phyloP scores from a whole-genome alignment of 2,888 invertebrate species.

The Cryptocheilus praepositus region DNA sequence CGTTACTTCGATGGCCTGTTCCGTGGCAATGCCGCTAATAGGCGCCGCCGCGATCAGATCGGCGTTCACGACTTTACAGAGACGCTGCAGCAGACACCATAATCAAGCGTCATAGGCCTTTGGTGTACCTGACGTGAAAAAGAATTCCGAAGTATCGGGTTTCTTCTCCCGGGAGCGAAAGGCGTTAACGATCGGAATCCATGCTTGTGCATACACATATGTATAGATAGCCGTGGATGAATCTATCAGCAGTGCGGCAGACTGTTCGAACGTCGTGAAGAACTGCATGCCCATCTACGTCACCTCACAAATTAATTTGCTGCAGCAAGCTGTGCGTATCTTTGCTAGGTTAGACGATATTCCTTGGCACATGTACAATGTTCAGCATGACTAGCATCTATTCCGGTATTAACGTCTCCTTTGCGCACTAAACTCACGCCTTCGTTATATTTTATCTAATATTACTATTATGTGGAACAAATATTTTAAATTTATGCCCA shows the following conservation, averaged over 20 bases:
- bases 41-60: background rate
- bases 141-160: slow-evolving; percentile 29
- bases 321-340: background rate
- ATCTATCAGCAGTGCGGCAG: slow-evolving; percentile 21
- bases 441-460: no score
- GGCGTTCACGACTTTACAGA: background rate
- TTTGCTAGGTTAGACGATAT: background rate
- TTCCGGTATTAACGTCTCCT: no score
- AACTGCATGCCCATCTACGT: slow-evolving; percentile 28
- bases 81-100: background rate
- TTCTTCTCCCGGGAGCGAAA: slow-evolving; percentile 32
- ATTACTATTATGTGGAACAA: no score
- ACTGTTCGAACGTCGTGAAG: slow-evolving; percentile 9
- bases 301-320: slow-evolving; percentile 39
- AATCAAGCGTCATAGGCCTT: background rate
- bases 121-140: slow-evolving; percentile 2
- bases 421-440: no score
- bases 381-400: background rate
- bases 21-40: background rate
- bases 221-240: slow-evolving; percentile 31
- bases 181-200: slow-evolving; percentile 46
- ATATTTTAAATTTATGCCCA: no score
- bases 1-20: background rate
- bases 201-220: slow-evolving; percentile 27
- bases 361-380: background rate